Evolutionary conservation across 2,797 vertebrate genomes (phyloP), one percentile per base, ranked within the genome.

Genomic region (Microcaecilia unicolor): DNA sequence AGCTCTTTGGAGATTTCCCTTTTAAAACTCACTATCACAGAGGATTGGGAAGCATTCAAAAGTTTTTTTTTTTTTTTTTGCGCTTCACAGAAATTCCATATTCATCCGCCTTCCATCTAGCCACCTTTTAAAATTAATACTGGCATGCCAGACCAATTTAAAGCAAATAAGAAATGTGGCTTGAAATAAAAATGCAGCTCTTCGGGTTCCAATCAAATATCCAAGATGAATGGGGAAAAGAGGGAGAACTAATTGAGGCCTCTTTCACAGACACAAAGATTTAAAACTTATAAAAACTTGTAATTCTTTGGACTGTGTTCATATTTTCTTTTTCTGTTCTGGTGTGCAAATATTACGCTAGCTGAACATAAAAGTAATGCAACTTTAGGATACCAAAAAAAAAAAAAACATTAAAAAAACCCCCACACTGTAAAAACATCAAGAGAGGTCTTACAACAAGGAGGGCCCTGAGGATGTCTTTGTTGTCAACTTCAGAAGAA

Each of bases 401-500:
- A n/a, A n/a, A n/a, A n/a, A 83, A 91, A 88, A n/a, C n/a, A n/a
- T n/a, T n/a, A n/a, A n/a, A n/a, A 81, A 89, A 83, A n/a, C n/a
- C n/a, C 67, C 22, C 55, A 78, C 75, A 80, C 76, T 90, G 87
- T 91, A 92, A 89, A 91, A 97, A 97, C 92, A 98, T 98, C 95
- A 98, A 98, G 95, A 97, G 92, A 87, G 93, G 93, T 92, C 93
- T 94, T 87, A 97, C 93, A 98, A 98, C 93, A 98, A 97, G 94
- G 90, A 93, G 85, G 92, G 90, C 93, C 93, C 93, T 81, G 92
- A 98, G 95, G 95, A 98, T 92, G 91, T 97, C 95, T 98, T 98
- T 98, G 95, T 98, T 98, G 95, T 98, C 95, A 98, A 98, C 95
- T 98, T 98, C 95, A 97, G 92, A 98, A 95, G 93, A 92, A 89